Base-by-base conservation (phyloP, 2,113 vertebrate genomes). In the Stomatorhinus ivindoensis region DNA sequence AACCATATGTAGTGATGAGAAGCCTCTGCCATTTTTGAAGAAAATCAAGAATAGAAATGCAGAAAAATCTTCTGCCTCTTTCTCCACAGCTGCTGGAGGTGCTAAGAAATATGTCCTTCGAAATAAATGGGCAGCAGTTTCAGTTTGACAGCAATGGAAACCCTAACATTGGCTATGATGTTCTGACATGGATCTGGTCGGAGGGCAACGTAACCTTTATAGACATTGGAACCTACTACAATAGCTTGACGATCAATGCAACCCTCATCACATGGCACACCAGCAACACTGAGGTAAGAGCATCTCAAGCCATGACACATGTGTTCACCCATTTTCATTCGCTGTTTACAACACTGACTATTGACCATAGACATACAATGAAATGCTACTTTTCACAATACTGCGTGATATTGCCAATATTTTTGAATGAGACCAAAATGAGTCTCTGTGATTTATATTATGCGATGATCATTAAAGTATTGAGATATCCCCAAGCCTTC, bases 111-210 rank as follows among this genome's bases (percentile, higher is more conserved):
- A 61, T 94, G 21, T 94, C 94, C 0, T 93, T 98, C 58, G 50
- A 35, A 0, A 88, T 94, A 1, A 93, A 93, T 0, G 94, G 95
- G 53, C 92, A 90, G 1, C 21, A 19, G 0, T 92, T 97, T 87
- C 65, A 47, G 27, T 98, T 97, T 42, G 95, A 97, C 44, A 42
- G 73, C 7, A 73, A 89, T 0, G 97, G 97, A 0, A 93, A 96
- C 80, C 96, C 95, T 24, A 95, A 94, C 89, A 73, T 95, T 0
- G 95, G 95, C 1, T 97, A 97, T 0, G 90, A 93, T 17, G 48
- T 98, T 5, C 65, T 98, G n/a, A 47, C 94, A 35, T 98, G 97
- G 97, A 83, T 92, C 58, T 98, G 97, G 96, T 82, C 4, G 0
- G 88, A 61, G 0, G 2, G 69, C 7, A 69, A 0, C 0, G 39